These are phyloP conservation scores for Drosophila malerkotliana DNA, from an alignment of 1,140 invertebrate genomes.

Conservation along the genomic window DNA sequence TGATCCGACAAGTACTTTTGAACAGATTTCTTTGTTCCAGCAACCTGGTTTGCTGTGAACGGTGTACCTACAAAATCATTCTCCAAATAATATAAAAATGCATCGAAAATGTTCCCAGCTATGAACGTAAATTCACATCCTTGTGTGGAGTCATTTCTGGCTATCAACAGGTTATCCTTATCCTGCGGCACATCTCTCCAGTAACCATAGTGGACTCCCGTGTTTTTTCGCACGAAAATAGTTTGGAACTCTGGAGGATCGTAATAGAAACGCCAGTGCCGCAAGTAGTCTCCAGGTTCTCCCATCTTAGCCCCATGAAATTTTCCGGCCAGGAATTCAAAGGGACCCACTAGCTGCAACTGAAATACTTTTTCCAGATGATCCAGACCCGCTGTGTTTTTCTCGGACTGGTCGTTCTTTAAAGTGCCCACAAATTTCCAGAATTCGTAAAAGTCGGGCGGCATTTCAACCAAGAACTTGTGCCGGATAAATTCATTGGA, in stretches of 20 bases:
- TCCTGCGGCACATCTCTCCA: slow-evolving; percentile 93
- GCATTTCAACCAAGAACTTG: slow-evolving; percentile 94
- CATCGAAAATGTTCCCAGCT: slow-evolving; percentile 94
- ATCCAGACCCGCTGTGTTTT: slow-evolving; percentile 83
- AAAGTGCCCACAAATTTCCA: slow-evolving; percentile 91
- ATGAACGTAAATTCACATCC: slow-evolving; percentile 89
- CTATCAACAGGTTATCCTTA: slow-evolving; percentile 89
- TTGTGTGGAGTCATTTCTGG: slow-evolving; percentile 88
- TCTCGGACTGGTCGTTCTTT: slow-evolving; percentile 85
- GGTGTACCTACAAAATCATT: slow-evolving; percentile 87
- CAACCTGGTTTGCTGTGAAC: slow-evolving; percentile 87
- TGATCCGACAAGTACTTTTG: slow-evolving; percentile 88
- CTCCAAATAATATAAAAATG: slow-evolving; percentile 88
- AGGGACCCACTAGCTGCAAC: slow-evolving; percentile 93
- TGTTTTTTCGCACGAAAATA: slow-evolving; percentile 87
- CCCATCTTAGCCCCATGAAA: slow-evolving; percentile 86
- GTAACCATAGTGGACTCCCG: slow-evolving; percentile 94
- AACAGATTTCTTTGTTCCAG: slow-evolving; percentile 87
- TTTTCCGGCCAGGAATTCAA: slow-evolving; percentile 91
- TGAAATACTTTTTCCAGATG: slow-evolving; percentile 88
- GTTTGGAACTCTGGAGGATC: slow-evolving; percentile 97
- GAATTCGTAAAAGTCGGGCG: slow-evolving; percentile 94
- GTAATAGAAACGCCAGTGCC: slow-evolving; percentile 96
- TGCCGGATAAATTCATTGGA: slow-evolving; percentile 87
- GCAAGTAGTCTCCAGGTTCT: slow-evolving; percentile 87